Base-by-base conservation (phyloP, 2,113 vertebrate genomes). In the Girardinichthys multiradiatus region DNA sequence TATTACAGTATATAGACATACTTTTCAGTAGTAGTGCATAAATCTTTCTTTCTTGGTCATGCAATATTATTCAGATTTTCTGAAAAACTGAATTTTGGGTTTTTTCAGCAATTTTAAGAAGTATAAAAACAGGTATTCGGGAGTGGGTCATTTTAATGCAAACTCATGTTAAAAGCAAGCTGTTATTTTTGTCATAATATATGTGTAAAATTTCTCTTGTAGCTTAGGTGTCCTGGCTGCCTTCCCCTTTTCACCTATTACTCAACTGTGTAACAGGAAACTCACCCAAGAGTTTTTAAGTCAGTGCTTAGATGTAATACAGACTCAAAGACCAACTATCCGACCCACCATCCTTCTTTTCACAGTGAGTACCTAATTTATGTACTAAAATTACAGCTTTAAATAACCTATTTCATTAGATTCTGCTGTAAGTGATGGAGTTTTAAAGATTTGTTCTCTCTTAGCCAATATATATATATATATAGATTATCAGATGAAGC, bases 181-280 rank as follows among this genome's bases (percentile, higher is more conserved):
- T n/a, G 9, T 60, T 15, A 27, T 27, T 58, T 58, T 27, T 27
- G 26, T 5, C 27, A 27, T 10, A 28, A 26, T 13, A 59, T 59
- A 14, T 67, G 39, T 14, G 13, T 65, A 62, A 26, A 62, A 63
- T 39, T 15, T 70, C 8, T 27, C 27, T 1, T 2, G 2, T 45
- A 63, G 28, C 0, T 13, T 24, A 6, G 1, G 68, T 48, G 29
- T 39, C 17, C 1, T 26, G 64, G 83, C 77, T 93, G 91, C 89
- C 86, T 64, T 68, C 66, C 73, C 48, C 70, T 42, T 42, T 62
- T 64, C 69, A 45, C 42, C 14, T 45, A 17, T 17, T 45, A 1
- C 42, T 15, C 42, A 45, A 15, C 42, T 19, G 3, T 45, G 74
- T 51, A 90, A 91, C 84, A 88, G 86, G 91, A 92, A 92, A 86